Percentiles rank a stretch among this genome's conserved stretches.
phyloP scores from a whole-genome alignment of 2,113 vertebrate species.

The Nothoprocta perdicaria region DNA sequence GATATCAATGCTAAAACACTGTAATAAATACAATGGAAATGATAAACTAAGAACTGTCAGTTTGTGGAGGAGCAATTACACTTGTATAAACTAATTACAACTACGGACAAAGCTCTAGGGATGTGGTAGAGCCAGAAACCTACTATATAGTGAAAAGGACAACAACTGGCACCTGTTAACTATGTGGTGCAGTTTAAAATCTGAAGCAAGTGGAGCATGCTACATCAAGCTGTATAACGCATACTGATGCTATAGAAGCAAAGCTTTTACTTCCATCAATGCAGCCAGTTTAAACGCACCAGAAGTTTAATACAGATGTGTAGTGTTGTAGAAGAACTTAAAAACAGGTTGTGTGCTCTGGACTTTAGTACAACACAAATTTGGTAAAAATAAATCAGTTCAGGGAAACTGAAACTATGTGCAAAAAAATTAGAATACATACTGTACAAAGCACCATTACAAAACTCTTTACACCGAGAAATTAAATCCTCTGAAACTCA shows the following conservation, averaged over 20 bases:
- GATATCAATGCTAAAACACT: slow-evolving; percentile 85
- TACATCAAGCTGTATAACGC: slow-evolving; percentile 48
- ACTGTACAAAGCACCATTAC: slow-evolving; percentile 80
- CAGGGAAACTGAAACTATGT: slow-evolving; percentile 81
- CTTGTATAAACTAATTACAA: slow-evolving; percentile 78
- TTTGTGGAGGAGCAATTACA: slow-evolving; percentile 79
- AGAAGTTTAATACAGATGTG: slow-evolving; percentile 72
- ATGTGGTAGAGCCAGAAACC: slow-evolving; percentile 75
- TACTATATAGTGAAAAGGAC: slow-evolving; percentile 69
- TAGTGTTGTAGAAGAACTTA: slow-evolving; percentile 75
- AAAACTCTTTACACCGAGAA: slow-evolving; percentile 79
- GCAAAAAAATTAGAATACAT: slow-evolving; percentile 80
- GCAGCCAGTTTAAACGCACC: slow-evolving; percentile 70
- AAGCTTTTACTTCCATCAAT: slow-evolving; percentile 59
- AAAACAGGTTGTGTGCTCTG: slow-evolving; percentile 75
- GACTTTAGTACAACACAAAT: slow-evolving; percentile 70
- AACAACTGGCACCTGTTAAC: slow-evolving; percentile 62
- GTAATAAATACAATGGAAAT: slow-evolving; percentile 92
- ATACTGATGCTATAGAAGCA: slow-evolving; percentile 57
- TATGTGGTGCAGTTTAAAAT: slow-evolving; percentile 61
- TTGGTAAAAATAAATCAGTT: slow-evolving; percentile 78
- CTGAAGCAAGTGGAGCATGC: slow-evolving; percentile 56
- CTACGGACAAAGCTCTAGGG: slow-evolving; percentile 76
- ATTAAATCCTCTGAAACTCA: slow-evolving; percentile 75
- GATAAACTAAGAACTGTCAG: slow-evolving; percentile 81